Percentiles rank a stretch among this genome's conserved stretches.
phyloP scores from a whole-genome alignment of 2,113 vertebrate species.

The Tyto alba region DNA sequence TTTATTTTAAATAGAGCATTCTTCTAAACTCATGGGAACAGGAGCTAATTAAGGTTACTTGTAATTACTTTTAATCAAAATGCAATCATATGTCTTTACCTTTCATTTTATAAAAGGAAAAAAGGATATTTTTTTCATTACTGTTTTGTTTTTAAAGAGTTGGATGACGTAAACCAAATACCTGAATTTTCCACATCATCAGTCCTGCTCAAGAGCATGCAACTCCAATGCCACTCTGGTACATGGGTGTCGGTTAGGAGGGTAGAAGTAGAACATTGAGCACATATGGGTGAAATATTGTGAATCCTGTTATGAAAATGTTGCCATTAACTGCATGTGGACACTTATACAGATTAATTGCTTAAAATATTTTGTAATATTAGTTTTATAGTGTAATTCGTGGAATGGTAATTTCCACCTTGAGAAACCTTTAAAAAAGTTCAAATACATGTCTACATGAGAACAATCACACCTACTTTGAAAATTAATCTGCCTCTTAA shows the following conservation, averaged over 20 bases:
- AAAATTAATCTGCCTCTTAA: not conserved
- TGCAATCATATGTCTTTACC: not conserved
- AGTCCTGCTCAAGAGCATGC: not conserved
- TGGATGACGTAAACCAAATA: not conserved
- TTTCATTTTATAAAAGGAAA: not conserved
- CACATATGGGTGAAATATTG: not conserved
- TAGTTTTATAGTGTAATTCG: not conserved
- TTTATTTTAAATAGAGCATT: not conserved
- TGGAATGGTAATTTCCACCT: not conserved
- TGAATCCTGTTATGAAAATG: not conserved
- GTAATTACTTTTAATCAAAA: conserved; percentile 13
- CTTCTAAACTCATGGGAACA: not conserved
- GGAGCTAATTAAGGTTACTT: conserved; percentile 20
- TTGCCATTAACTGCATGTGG: not conserved
- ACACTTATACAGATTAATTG: not conserved
- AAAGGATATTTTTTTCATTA: not conserved
- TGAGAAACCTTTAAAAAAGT: not conserved
- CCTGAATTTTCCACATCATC: not conserved
- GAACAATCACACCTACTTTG: not conserved
- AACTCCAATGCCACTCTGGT: not conserved
- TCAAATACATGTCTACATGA: not conserved
- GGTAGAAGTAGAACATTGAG: not conserved
- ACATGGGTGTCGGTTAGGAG: not conserved
- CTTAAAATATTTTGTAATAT: not conserved
- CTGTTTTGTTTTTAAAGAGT: not conserved